Evolutionary conservation across 2,797 vertebrate species (phyloP), one percentile per base, ranked within the genome.

Genomic region (Champsocephalus esox): DNA sequence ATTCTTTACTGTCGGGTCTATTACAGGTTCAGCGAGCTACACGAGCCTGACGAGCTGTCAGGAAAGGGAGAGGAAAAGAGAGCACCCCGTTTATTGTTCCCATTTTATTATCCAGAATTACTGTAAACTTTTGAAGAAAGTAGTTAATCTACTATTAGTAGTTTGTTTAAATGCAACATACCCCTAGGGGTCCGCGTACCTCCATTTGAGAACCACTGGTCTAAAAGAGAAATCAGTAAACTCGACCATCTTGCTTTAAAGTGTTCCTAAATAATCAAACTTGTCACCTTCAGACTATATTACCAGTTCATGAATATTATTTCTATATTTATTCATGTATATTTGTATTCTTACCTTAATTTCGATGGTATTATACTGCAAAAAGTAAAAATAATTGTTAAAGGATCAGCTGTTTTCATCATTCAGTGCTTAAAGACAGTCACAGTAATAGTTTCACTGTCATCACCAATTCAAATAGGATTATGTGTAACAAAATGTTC

Each of bases 281-380:
- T 59, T 13, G 1, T 5, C 10, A 54, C 51, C 3, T 28, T 54
- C 12, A 32, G 24, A 28, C 13, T 45, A n/a, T 19, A 21, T 21
- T 3, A 4, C 12, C 41, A 44, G 58, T 55, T 9, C 2, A 19
- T 19, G 12, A 34, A 28, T 38, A 1, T 19, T 5, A 38, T 38
- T 38, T 38, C 34, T 2, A 8, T 34, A 34, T 34, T 1, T 34
- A 34, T 34, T 34, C 34, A 34, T 34, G 56, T 50, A 49, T 16
- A 3, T 44, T 0, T 61, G 34, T 10, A 6, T 12, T 46, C 89
- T 87, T 90, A 93, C 92, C 91, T 83, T 54, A 59, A 93, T 50
- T 69, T 79, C 51, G 2, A 94, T 86, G 21, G 59, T 10, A 10
- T 80, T 58, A 38, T 91, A 93, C 92, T 93, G 83, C 19, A 77